Percentiles rank a stretch among this genome's conserved stretches.
Evolutionary conservation across 2,888 invertebrate genomes (phyloP).

Genomic region (Agelastica alni): DNA sequence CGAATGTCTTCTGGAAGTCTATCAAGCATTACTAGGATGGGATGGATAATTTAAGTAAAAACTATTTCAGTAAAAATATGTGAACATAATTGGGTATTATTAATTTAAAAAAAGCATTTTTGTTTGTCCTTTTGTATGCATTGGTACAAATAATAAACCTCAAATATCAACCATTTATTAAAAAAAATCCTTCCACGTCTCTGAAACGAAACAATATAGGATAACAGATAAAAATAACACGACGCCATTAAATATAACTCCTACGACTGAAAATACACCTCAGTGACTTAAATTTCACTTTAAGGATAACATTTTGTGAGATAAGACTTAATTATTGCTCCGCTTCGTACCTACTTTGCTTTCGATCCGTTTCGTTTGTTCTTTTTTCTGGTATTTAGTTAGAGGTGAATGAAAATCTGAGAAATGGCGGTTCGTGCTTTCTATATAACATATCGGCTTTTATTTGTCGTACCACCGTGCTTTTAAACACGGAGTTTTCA

Average conservation of each 20-base stretch:
- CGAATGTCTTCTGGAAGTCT: too few species aligned
- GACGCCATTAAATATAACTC: conserved; percentile 23
- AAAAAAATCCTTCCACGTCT: not conserved
- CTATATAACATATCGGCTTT: conserved; percentile 17
- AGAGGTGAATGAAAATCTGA: conserved; percentile 9
- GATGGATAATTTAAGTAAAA: too few species aligned
- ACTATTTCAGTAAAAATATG: too few species aligned
- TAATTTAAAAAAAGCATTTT: too few species aligned
- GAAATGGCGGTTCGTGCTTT: conserved; percentile 17
- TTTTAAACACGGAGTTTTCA: not conserved
- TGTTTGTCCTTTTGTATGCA: too few species aligned
- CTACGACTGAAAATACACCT: conserved; percentile 21
- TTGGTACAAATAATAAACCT: too few species aligned
- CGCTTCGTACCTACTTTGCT: conserved; percentile 17
- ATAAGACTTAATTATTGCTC: conserved; percentile 28
- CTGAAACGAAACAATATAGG: conserved; percentile 8
- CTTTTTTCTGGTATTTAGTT: conserved; percentile 4
- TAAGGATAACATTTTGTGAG: conserved; percentile 24
- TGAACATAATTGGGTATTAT: too few species aligned
- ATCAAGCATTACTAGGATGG: too few species aligned
- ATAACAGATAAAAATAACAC: conserved; percentile 19
- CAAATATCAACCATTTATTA: too few species aligned
- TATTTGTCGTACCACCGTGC: conserved; percentile 9
- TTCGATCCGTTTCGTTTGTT: conserved; percentile 6
- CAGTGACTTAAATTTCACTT: conserved; percentile 29